A percentile compares a stretch with the other conserved stretches of the same genome.
Evolutionary conservation across 1,140 invertebrate species (phyloP).

Genomic region (Bombus breviceps): DNA sequence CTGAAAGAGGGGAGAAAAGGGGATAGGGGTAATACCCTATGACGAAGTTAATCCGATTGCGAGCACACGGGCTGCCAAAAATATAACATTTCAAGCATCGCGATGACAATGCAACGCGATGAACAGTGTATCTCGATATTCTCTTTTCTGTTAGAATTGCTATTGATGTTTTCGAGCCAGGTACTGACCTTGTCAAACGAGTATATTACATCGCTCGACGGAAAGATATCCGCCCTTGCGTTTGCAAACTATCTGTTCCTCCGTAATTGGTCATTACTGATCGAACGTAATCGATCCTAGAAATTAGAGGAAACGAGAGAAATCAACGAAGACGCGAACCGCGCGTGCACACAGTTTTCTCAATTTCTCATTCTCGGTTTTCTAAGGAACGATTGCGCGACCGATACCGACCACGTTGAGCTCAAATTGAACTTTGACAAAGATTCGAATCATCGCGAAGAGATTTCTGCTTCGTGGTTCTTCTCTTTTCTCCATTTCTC

Average conservation of each 20-base stretch:
- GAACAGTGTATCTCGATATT: not conserved
- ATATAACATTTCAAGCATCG: constrained; percentile 42
- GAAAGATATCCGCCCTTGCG: not conserved
- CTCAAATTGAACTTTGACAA: not conserved
- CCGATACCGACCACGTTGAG: not conserved
- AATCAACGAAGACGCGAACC: no score
- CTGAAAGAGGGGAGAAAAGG: not conserved
- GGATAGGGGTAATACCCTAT: not conserved
- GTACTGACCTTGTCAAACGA: constrained; percentile 26
- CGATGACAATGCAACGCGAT: constrained; percentile 8
- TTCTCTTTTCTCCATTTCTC: not conserved
- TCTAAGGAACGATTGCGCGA: not conserved
- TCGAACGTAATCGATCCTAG: not conserved
- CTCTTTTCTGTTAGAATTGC: not conserved
- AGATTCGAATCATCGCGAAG: not conserved
- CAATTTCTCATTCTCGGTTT: not conserved
- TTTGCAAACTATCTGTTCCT: not conserved
- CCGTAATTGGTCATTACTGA: not conserved
- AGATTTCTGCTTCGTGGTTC: not conserved
- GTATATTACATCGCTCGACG: not conserved
- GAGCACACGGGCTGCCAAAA: constrained; percentile 58
- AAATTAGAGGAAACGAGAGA: not conserved
- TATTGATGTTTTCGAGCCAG: constrained; percentile 36
- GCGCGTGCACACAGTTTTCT: not conserved
- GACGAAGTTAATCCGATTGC: not conserved